Base-by-base conservation (phyloP, 2,888 invertebrate genomes). In the Nymphalis c-album region DNA sequence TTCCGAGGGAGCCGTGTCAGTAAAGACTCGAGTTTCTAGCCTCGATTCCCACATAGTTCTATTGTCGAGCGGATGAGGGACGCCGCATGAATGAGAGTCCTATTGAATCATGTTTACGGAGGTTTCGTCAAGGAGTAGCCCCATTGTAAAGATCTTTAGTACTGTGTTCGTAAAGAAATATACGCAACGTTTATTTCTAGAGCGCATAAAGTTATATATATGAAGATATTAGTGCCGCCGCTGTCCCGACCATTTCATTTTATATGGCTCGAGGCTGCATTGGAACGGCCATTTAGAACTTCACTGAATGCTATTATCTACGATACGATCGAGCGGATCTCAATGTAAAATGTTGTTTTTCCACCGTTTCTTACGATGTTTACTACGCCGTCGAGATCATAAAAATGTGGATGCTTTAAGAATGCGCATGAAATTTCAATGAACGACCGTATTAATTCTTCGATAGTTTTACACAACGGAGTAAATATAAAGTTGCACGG, bases 1-100 rank as follows among this genome's bases (percentile, higher is more conserved):
- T 71, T 73, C 73, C 71, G 69, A 73, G 70, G 68, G 71, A 60
- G 62, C 71, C 63, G 50, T 48, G 51, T 57, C 63, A 40, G 22
- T n/a, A 18, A 57, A 40, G 57, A 57, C 57, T 57, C 57, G 57
- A 57, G 60, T 62, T 51, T 66, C 53, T 57, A 66, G 35, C 66
- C 69, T 63, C 63, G 69, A 64, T 64, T 51, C 64, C 60, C 51
- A 60, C 60, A 64, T 64, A 40, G 59, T 51, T 51, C 16, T 35
- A 51, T 61, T 61, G 48, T 51, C 35, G 20, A 20, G 17, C 61
- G 50, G 35, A 51, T 61, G 48, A 50, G 48, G 20, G 51, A 57
- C 35, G 8, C 57, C 57, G 31, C 35, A 55, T 55, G 55, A 55
- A 55, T 55, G 55, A 55, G 55, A 55, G 31, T 55, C 31, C 55